Conservation (phyloP, 2,797 vertebrate genomes). For the Epinephelus coioides region DNA sequence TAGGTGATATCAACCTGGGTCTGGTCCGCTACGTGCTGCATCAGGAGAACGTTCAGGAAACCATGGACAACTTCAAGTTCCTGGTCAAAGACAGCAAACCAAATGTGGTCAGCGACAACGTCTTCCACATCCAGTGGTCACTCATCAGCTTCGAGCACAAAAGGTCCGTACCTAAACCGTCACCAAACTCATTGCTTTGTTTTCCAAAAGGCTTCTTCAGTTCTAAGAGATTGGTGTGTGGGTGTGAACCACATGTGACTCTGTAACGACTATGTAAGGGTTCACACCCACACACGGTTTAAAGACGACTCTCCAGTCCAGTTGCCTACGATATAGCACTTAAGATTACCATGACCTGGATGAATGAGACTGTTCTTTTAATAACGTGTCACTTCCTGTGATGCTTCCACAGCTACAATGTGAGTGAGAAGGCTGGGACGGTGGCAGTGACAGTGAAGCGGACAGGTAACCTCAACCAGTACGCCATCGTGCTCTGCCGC, state of each 20-base stretch:
- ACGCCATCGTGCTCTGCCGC: conserved; percentile 93
- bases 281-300: no score
- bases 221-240: no score
- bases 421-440: conserved; percentile 91
- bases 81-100: conserved; percentile 96
- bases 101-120: conserved; percentile 91
- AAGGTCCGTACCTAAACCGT: conserved; percentile 83
- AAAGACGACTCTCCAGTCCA: no score
- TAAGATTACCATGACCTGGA: no score
- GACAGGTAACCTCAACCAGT: conserved; percentile 95
- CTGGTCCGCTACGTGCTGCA: conserved; percentile 91
- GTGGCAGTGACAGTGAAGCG: conserved; percentile 92
- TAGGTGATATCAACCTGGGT: conserved; percentile 95
- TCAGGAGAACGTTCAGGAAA: conserved; percentile 88
- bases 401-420: conserved; percentile 88
- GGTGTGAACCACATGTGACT: no score
- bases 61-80: conserved; percentile 94
- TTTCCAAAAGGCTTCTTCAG: background rate
- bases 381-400: background rate
- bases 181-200: background rate
- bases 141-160: conserved; percentile 93
- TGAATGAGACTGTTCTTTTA: no score
- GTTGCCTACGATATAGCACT: no score
- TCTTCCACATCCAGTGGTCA: conserved; percentile 97
- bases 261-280: no score